Evolutionary conservation across 1,140 invertebrate species (phyloP).

Genomic region (Pseudobourletiella spinata): DNA sequence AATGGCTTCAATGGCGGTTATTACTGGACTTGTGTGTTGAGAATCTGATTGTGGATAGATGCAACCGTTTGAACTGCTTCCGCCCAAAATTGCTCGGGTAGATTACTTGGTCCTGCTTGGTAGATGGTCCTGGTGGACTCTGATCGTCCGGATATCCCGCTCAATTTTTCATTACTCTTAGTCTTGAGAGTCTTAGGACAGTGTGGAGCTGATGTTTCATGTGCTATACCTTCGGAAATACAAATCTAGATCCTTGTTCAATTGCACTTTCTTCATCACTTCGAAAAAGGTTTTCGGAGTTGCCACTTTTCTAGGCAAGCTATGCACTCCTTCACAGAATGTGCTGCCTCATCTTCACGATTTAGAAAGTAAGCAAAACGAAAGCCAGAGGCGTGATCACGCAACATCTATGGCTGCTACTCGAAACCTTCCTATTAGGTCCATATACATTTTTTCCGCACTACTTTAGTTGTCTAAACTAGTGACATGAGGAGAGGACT

Average conservation of each 20-base stretch:
- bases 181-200: no score
- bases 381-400: constrained; percentile 40
- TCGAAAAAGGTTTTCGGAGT: constrained; percentile 27
- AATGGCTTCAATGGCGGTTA: constrained; percentile 38
- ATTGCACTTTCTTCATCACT: neutral
- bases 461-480: neutral
- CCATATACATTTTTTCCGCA: constrained; percentile 26
- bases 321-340: constrained; percentile 39
- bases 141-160: constrained; percentile 7
- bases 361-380: constrained; percentile 41
- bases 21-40: constrained; percentile 14
- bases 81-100: constrained; percentile 5
- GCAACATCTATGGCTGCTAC: constrained; percentile 38
- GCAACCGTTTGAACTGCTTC: constrained; percentile 11
- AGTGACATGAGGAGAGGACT: neutral
- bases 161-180: constrained; percentile 35
- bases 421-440: constrained; percentile 44
- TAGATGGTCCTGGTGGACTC: constrained; percentile 5
- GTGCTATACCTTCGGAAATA: constrained; percentile 27
- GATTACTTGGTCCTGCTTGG: neutral
- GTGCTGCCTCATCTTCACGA: constrained; percentile 40
- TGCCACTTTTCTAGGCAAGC: constrained; percentile 13
- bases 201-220: constrained; percentile 39
- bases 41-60: constrained; percentile 37
- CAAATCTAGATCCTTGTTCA: constrained; percentile 12